Base-by-base conservation (phyloP, 2,113 vertebrate genomes). In the Oncorhynchus gorbuscha region DNA sequence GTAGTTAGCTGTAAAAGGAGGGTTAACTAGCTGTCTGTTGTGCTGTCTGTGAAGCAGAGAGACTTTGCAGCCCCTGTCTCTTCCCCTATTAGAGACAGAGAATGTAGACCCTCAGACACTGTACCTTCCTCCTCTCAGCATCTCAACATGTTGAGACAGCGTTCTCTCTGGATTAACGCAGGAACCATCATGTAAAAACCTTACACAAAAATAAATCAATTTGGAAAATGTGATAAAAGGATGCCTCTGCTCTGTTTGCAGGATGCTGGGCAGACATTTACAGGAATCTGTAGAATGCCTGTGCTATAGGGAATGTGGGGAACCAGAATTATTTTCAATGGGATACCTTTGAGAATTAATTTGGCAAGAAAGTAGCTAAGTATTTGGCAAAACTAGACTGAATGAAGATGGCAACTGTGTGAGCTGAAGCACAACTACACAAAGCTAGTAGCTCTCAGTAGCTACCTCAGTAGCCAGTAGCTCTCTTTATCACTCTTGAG, bases 61-160 rank as follows among this genome's bases (percentile, higher is more conserved):
- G 76, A 81, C 80, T 80, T 72, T 55, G 73, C 71, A 76, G 76
- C 81, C 20, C 76, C 75, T 83, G 73, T 74, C 78, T 86, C 74
- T 65, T 81, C 79, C 75, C 86, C 92, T 89, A 89, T 91, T 93
- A 92, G 79, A 68, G 48, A 26, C 51, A 66, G 51, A 83, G 78
- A 59, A 65, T 71, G 79, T 30, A 84, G 78, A 49, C 78, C 84
- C 82, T 79, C 18, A 76, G 85, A 82, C 85, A 59, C 72, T 32
- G 26, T 20, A 65, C 66, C 79, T 85, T 32, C 59, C 87, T 70
- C 12, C 82, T 78, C 80, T 79, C 72, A 78, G 79, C 84, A 74
- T 87, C 83, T 81, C 78, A 72, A 59, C 61, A 69, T 76, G 79
- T 84, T 73, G 77, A 87, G 79, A 76, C 66, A 65, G 73, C 32